Base-by-base conservation (phyloP, 2,888 invertebrate species). In the Tachina fera region DNA sequence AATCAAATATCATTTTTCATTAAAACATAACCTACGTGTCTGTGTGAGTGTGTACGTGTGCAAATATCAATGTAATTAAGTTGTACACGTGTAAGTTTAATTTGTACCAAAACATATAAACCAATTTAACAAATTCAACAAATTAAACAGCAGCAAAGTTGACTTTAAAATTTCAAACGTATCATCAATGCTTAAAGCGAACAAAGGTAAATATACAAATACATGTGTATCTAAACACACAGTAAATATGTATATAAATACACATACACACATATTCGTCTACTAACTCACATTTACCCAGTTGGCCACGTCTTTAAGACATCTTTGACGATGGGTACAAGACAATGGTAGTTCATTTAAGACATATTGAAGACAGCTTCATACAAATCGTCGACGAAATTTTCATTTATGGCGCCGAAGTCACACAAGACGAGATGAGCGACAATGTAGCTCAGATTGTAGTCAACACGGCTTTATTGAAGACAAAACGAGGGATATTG, bases 1-100 rank as follows among this genome's bases (percentile, higher is more conserved):
- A 76, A 70, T 76, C 63, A 82, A 76, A 82, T 61, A 70, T 39
- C n/a, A 63, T 70, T 61, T 70, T 61, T 75, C 45, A 70, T 56
- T 70, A 41, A 22, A 45, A 16, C 4, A 51, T 1, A 63, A 11
- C 13, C 9, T n/a, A n/a, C 3, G n/a, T 14, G 9, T 16, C 10
- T 43, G n/a, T 61, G n/a, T 45, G 8, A 9, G n/a, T 19, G n/a
- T 49, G 4, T 49, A 6, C 31, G 43, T 51, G 61, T 61, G 47
- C 43, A 61, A 19, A 60, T 72, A 22, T 53, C 45, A 70, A 70
- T 22, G 19, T 47, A 79, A 82, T 71, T 71, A 76, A 76, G 58
- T 71, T 72, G 39, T 43, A 58, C 31, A 31, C 56, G 19, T 65
- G 41, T 71, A 71, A 67, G 43, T 49, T 51, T 65, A 67, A 67